Base-by-base conservation (phyloP, 2,113 vertebrate species). In the Bambusicola thoracicus region DNA sequence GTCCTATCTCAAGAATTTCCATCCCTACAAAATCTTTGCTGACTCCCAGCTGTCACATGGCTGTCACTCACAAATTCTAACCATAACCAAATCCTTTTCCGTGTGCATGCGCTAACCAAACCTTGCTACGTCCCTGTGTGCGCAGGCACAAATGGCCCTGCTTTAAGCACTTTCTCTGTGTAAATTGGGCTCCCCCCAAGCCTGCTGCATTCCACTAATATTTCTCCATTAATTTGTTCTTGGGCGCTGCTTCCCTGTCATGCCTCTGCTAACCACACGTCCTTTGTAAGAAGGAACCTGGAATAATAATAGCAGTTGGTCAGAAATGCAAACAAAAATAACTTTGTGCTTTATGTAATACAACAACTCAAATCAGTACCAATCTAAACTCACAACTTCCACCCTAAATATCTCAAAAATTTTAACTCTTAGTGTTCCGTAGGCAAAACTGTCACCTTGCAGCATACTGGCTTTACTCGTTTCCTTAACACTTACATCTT, bases 41-140 rank as follows among this genome's bases (percentile, higher is more conserved):
- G 91, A 91, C 87, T 88, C 87, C 89, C 93, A 94, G 94, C 93
- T 96, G 93, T 96, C 95, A 96, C 90, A 93, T 95, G 93, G 93
- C 94, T 93, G 89, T 95, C 90, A 96, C 93, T 96, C 93, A 90
- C 90, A 89, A 95, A 91, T 95, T 95, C 86, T 96, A 78, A 81
- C 95, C 92, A 95, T 94, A 94, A 94, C 92, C 94, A 93, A 95
- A 91, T 89, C 73, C 75, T 85, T 72, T 70, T 94, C 43, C 69
- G 67, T 0, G 19, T 72, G 92, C 90, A 92, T 92, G 92, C 55
- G 68, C 94, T 90, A 65, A 66, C 93, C 93, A 87, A 93, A 92
- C 85, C 82, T 79, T 67, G 87, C 61, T 55, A 17, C 0, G 4
- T 67, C 53, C 38, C 12, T 3, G 0, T 20, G 74, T 83, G 65